Base-by-base conservation (phyloP, 2,113 vertebrate genomes). In the Larimichthys crocea region DNA sequence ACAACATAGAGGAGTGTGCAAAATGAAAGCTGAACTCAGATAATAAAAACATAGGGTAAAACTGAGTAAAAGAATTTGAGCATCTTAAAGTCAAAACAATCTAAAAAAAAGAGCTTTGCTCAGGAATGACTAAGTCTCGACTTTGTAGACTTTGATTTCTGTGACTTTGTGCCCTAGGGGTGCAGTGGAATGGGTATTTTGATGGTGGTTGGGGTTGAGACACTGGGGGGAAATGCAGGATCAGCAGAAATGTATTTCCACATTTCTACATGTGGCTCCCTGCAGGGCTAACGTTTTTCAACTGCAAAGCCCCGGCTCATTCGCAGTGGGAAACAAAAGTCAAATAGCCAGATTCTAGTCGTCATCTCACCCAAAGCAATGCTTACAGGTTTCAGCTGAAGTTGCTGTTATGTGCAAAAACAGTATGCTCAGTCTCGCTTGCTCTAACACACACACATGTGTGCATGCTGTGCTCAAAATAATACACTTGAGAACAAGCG, bases 181-280 rank as follows among this genome's bases (percentile, higher is more conserved):
- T 76, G 53, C 7, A 6, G 50, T 20, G 24, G 74, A 63, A 53
- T 8, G 20, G 31, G 49, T 63, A 48, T 74, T 80, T 62, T 20
- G 35, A 20, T 55, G 55, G 64, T 20, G 35, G 72, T 50, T 14
- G 55, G 62, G 63, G 77, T 55, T 53, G 52, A 76, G 85, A 60
- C 56, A 53, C 65, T 78, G 35, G 62, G 17, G 15, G 75, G 44
- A 87, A 88, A 65, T 79, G 91, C 88, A 50, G 9, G 60, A 76
- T 91, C 87, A 91, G 92, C 89, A 89, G 29, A 89, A 88, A 74
- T 74, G 57, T 72, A 66, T 88, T 83, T 83, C 64, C 60, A 84
- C 35, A 40, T 40, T 40, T 40, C 35, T 40, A 40, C 35, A 68
- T 40, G 70, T 20, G 71, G 84, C 67, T 61, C 78, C 88, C 86